Conservation (phyloP, 2,113 vertebrate species). For the Machaerirhynchus nigripectus region DNA sequence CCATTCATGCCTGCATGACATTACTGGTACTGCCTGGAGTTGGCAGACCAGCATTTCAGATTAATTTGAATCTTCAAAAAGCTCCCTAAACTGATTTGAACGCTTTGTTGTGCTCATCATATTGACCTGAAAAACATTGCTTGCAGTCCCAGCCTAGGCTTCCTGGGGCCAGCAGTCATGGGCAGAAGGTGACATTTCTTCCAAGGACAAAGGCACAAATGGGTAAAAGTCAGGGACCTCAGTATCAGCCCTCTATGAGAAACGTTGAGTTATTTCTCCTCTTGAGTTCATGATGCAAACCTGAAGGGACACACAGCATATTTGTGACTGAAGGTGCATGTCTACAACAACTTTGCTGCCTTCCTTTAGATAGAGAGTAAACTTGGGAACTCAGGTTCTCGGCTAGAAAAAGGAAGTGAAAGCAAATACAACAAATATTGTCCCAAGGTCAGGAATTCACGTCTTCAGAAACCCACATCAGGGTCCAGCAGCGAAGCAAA, state of each 20-base stretch:
- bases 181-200: background rate
- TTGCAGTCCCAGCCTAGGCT: background rate
- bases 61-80: background rate
- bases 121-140: background rate
- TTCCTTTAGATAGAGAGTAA: background rate
- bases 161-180: background rate
- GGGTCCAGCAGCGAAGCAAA: background rate
- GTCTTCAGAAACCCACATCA: background rate
- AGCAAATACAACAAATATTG: background rate
- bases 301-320: background rate
- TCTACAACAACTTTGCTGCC: background rate
- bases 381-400: background rate
- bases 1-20: accelerated
- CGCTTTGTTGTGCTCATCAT: background rate
- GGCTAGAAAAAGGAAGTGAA: background rate
- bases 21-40: background rate
- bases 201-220: background rate
- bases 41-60: background rate
- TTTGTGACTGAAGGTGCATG: background rate
- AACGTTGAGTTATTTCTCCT: background rate
- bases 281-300: background rate
- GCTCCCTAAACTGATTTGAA: background rate
- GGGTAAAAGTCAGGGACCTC: background rate
- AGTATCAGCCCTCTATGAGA: background rate
- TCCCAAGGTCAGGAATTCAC: background rate